Conservation (phyloP, 1,140 invertebrate genomes). For the Chelonus insularis region DNA sequence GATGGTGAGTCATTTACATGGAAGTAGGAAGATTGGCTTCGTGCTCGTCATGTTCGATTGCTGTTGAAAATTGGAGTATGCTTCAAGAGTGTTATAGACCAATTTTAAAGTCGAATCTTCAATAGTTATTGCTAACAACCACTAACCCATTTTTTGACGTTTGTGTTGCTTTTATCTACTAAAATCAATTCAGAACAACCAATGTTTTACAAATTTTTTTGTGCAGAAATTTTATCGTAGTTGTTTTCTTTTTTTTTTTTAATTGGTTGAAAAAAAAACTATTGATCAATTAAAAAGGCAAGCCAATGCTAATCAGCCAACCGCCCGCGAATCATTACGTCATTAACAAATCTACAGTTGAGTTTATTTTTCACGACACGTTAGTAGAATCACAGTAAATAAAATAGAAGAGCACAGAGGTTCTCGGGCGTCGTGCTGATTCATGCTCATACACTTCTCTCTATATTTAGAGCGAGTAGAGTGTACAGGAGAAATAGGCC, state of each 20-base stretch:
- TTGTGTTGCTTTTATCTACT: neutral
- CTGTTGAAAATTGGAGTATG: slow-evolving; percentile 30
- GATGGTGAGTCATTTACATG: slow-evolving; percentile 59
- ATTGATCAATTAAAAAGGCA: too few species aligned
- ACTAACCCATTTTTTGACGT: slow-evolving; percentile 5
- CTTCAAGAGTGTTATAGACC: slow-evolving; percentile 1
- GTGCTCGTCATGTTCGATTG: slow-evolving; percentile 59
- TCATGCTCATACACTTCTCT: slow-evolving; percentile 33
- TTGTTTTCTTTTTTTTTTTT: neutral
- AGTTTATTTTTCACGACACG: neutral
- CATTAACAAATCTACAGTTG: neutral
- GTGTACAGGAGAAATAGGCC: slow-evolving; percentile 51
- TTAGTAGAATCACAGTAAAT: neutral
- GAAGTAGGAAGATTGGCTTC: slow-evolving; percentile 43
- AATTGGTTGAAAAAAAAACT: neutral
- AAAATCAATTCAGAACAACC: too few species aligned
- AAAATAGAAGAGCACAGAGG: neutral
- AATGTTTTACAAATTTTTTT: too few species aligned
- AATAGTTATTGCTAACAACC: slow-evolving; percentile 2
- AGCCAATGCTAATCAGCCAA: too few species aligned
- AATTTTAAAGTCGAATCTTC: neutral
- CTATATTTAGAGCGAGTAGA: neutral
- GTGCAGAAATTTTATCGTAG: neutral
- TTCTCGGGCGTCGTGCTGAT: slow-evolving; percentile 31
- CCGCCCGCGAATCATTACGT: neutral